Base-by-base conservation (phyloP, 1,140 invertebrate species). In the Scaptomyza montana region DNA sequence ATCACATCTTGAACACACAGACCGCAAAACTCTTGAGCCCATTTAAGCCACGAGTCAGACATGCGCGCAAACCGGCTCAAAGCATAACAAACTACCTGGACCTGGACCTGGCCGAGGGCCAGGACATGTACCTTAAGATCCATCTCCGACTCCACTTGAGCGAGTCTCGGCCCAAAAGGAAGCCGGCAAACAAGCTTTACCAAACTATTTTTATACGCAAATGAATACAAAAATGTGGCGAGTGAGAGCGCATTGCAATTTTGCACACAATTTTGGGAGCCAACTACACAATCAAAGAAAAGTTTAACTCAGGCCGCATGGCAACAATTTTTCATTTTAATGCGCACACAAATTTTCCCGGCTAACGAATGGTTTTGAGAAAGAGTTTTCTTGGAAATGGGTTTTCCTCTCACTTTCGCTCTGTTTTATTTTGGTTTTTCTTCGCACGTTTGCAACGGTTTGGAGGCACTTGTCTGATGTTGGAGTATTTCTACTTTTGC, bases 251-350 rank as follows among this genome's bases (percentile, higher is more conserved):
- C 49, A 55, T 71, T 69, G 80, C 67, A 74, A 87, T 90, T 87
- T 86, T 80, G 87, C 82, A 90, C 78, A 90, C 75, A 90, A 87
- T 90, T 90, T 90, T 87, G 74, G 64, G 63, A 66, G 59, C 28
- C 43, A 65, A 55, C 79, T 56, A 68, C 57, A 68, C 57, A 80
- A 74, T 80, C 77, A 86, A 86, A 80, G 76, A 68, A 73, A 87
- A 76, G 56, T 78, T 78, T 55, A 10, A 9, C 50, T 41, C 49
- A 50, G 61, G 65, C 69, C 63, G 66, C 81, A 67, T 66, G 61
- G 78, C 82, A 87, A 86, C 82, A 90, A 90, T 90, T 90, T 90
- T 90, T 90, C 89, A 90, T 90, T 89, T 84, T 90, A 90, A 90
- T 90, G 89, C 87, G 79, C 82, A 75, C 82, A 90, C 89, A 90